These are phyloP conservation scores for Mesocentrotus franciscanus DNA, from an alignment of 53 echinoderm and acorn worm species.

Conservation along the genomic window DNA sequence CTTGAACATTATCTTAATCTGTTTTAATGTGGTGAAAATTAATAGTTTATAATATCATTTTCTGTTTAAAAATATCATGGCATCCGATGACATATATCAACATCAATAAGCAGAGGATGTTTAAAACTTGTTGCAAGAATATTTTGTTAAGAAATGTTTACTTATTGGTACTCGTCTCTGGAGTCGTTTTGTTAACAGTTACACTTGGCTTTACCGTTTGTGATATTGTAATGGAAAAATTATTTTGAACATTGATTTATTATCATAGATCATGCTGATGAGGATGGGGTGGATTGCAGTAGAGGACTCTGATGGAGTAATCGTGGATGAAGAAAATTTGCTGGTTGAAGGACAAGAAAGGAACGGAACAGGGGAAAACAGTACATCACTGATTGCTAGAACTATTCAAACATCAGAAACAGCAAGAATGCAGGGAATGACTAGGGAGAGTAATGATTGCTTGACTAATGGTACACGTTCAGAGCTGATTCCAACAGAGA, in stretches of 20 bases:
- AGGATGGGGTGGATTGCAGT: slow-evolving; percentile 28
- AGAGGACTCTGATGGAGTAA: not conserved
- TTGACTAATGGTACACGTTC: not conserved
- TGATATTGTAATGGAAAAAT: not conserved
- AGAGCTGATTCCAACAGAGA: not conserved
- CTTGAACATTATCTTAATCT: no score
- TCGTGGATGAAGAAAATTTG: not conserved
- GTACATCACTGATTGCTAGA: not conserved
- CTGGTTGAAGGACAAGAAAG: not conserved
- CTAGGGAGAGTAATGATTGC: not conserved
- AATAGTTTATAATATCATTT: no score
- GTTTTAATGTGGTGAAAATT: no score
- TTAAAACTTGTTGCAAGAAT: no score
- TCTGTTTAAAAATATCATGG: not conserved
- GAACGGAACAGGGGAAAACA: not conserved
- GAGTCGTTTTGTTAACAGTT: not conserved
- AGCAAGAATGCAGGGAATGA: not conserved
- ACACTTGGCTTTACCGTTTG: not conserved
- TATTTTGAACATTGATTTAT: not conserved
- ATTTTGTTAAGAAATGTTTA: no score
- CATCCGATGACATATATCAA: no score
- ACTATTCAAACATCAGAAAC: not conserved
- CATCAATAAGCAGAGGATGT: no score
- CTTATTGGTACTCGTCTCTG: no score
- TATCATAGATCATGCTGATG: slow-evolving; percentile 12